phyloP scores from a whole-genome alignment of 2,888 invertebrate genomes.

The Amphipoea lucens region DNA sequence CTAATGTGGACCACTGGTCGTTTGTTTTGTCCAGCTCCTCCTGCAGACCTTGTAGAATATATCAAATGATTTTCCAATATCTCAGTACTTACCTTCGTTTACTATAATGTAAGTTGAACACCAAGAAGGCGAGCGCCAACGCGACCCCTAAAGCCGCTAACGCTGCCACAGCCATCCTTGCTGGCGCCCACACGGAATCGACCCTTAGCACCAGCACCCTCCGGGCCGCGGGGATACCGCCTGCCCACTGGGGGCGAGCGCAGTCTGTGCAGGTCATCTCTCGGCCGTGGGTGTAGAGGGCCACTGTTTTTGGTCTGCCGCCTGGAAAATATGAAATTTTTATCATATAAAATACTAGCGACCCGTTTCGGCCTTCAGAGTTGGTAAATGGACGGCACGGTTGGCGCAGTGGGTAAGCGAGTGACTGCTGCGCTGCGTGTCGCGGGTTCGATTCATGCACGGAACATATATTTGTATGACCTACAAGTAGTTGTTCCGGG shows the following conservation, averaged over 20 bases:
- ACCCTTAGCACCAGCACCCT: constrained; percentile 93
- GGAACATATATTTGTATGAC: too few species aligned
- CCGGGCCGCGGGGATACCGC: constrained; percentile 94
- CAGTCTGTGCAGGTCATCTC: constrained; percentile 93
- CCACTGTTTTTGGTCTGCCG: constrained; percentile 93
- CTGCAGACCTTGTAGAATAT: not conserved
- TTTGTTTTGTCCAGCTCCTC: not conserved
- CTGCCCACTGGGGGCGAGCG: constrained; percentile 92
- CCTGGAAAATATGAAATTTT: constrained; percentile 81
- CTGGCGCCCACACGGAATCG: constrained; percentile 94
- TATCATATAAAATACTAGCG: not conserved
- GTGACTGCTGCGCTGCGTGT: too few species aligned
- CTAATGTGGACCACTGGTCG: not conserved
- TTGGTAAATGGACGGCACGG: too few species aligned
- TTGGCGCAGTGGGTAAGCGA: too few species aligned
- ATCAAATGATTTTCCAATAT: too few species aligned
- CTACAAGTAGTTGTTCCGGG: too few species aligned
- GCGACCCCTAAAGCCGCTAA: constrained; percentile 94
- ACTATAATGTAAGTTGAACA: constrained; percentile 95
- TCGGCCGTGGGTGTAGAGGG: constrained; percentile 92
- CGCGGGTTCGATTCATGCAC: too few species aligned
- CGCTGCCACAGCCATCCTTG: constrained; percentile 93
- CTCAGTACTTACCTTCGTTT: constrained; percentile 91
- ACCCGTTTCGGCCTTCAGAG: not conserved
- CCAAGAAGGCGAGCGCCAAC: constrained; percentile 93